A percentile compares a stretch with the other conserved stretches of the same genome.
Evolutionary conservation across 2,888 invertebrate species (phyloP).

Genomic region (Nomada ferruginata): DNA sequence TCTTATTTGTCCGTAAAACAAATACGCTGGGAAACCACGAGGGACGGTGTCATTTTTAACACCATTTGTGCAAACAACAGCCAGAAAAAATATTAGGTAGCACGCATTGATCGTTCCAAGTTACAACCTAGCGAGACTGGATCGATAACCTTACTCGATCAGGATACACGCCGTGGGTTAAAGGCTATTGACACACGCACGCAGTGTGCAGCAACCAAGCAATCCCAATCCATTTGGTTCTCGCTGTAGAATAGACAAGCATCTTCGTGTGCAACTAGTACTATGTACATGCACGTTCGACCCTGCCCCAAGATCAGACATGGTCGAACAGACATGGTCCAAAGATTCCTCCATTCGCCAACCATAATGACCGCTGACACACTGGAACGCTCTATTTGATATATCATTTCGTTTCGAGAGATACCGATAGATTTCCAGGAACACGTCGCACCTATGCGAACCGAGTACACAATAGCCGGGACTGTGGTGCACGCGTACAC

Average conservation of each 20-base stretch:
- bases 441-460: neutral
- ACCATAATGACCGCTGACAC: slow-evolving; percentile 8
- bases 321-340: neutral
- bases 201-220: neutral
- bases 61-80: neutral
- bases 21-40: neutral
- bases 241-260: slow-evolving; percentile 7
- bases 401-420: slow-evolving; percentile 35
- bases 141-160: slow-evolving; percentile 10
- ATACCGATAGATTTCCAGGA: slow-evolving; percentile 9
- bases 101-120: neutral
- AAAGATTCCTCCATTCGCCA: slow-evolving; percentile 9
- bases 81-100: neutral
- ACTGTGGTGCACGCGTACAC: slow-evolving; percentile 30
- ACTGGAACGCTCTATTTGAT: slow-evolving; percentile 16
- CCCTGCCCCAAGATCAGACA: neutral
- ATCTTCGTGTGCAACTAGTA: slow-evolving; percentile 1
- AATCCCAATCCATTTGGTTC: slow-evolving; percentile 8
- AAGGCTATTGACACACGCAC: slow-evolving; percentile 16
- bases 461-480: slow-evolving; percentile 41
- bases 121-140: neutral
- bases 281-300: neutral
- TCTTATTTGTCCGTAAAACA: slow-evolving; percentile 14
- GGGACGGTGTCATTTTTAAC: neutral
- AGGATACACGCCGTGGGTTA: slow-evolving; percentile 3